Base-by-base conservation (phyloP, 64 coral and sea anemone genomes). In the Actinia equina region DNA sequence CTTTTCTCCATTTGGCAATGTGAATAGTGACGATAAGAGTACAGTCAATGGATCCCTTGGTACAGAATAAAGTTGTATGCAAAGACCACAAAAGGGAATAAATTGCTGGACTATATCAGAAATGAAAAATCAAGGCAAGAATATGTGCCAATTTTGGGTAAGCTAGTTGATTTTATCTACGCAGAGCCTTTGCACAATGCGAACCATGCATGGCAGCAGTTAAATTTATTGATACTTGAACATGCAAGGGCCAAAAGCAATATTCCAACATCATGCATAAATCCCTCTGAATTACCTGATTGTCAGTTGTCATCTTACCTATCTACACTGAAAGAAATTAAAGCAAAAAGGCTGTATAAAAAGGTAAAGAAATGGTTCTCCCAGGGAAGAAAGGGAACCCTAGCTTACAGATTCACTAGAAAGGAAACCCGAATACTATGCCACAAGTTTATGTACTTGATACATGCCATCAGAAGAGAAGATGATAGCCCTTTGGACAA, bases 341-440 rank as follows among this genome's bases (percentile, higher is more conserved):
- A n/a, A n/a, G 63, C 51, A 14, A 58, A 11, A 44, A 77, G 86
- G 60, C 83, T 88, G 55, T 51, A 25, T 62, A 89, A 89, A 79
- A 86, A 87, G 77, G 77, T 92, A 19, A 87, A 82, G 25, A 86
- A 86, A 59, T 92, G 90, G 86, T 54, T 85, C 67, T 63, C 17
- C 22, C 46, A 94, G 42, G 90, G 85, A 52, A 77, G 86, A 71
- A 94, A 91, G 42, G 80, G 55, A 20, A 57, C 67, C 52, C 70
- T 94, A 54, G 57, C 85, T 19, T 94, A 91, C 61, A 86, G 93
- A 42, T 94, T 94, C 43, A 88, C 89, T 61, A 89, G 89, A 27
- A 88, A 94, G 67, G 92, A 89, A 85, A 93, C 91, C 41, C 86
- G 30, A 80, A 93, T 61, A 67, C 26, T 93, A 15, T 93, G 91